Percentiles rank a stretch among this genome's conserved stretches.
These are phyloP conservation scores for Pseudococcus viburni DNA, from an alignment of 2,888 invertebrate species.

Conservation along the genomic window DNA sequence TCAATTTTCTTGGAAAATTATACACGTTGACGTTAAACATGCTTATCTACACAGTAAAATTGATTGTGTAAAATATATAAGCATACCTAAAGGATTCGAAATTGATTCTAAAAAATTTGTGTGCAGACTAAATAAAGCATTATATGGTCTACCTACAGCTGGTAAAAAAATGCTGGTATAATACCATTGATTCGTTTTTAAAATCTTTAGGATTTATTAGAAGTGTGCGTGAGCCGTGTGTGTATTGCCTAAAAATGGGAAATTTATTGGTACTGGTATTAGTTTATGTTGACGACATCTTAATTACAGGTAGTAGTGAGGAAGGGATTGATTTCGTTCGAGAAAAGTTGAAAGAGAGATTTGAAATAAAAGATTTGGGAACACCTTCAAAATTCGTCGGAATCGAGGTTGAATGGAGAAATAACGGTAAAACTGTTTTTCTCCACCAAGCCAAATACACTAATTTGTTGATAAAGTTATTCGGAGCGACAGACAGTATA, in stretches of 20 bases:
- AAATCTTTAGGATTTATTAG: not conserved
- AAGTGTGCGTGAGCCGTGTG: not conserved
- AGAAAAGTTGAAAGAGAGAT: not conserved
- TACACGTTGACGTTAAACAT: too few relatives aligned
- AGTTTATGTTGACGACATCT: too few relatives aligned
- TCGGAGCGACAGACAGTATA: too few relatives aligned
- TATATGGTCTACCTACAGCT: not conserved
- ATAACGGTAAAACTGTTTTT: not conserved
- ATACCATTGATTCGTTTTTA: not conserved
- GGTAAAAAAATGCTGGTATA: constrained; percentile 53
- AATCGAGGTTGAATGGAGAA: not conserved
- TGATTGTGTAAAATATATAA: not conserved
- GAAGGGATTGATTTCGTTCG: not conserved
- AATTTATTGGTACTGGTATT: not conserved
- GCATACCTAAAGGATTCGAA: not conserved
- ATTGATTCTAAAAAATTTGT: not conserved
- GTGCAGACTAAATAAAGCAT: not conserved
- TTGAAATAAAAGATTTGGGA: constrained; percentile 10
- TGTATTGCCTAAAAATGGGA: not conserved
- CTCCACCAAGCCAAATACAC: not conserved
- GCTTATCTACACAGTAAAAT: not conserved
- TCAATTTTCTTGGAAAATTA: not conserved
- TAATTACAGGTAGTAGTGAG: not conserved
- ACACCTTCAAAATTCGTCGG: not conserved
- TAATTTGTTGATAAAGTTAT: not conserved